A percentile compares a stretch with the other conserved stretches of the same genome.
phyloP scores from a whole-genome alignment of 2,888 invertebrate species.

The Fabriciana adippe region DNA sequence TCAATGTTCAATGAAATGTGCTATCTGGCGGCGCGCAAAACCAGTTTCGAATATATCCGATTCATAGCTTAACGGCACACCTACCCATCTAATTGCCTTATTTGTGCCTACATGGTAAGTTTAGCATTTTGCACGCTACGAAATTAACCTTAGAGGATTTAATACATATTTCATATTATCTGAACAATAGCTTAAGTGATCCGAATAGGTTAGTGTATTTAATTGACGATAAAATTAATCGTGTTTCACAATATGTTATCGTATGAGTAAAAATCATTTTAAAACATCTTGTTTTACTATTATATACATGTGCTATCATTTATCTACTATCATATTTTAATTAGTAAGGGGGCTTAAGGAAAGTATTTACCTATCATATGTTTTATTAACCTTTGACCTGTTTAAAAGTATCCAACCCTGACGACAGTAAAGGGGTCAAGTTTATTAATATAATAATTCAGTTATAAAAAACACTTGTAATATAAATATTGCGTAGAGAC shows the following conservation, averaged over 20 bases:
- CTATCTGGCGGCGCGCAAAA: constrained; percentile 54
- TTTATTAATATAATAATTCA: background rate
- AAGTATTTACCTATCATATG: too few species aligned
- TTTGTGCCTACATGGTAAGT: constrained; percentile 13
- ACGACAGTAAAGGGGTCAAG: too few species aligned
- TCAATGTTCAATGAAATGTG: constrained; percentile 48
- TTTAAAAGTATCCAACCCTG: too few species aligned
- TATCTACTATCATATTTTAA: too few species aligned
- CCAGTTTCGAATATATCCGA: constrained; percentile 63
- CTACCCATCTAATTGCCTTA: constrained; percentile 32
- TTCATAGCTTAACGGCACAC: constrained; percentile 57
- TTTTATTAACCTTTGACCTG: too few species aligned
- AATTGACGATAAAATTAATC: background rate
- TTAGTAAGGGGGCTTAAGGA: too few species aligned
- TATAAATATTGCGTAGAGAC: constrained; percentile 35
- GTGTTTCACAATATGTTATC: too few species aligned
- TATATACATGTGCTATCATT: too few species aligned
- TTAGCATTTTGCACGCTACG: constrained; percentile 3
- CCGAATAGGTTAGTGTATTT: background rate
- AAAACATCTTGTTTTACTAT: too few species aligned
- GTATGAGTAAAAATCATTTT: too few species aligned
- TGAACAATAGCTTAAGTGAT: background rate
- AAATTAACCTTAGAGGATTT: constrained; percentile 10
- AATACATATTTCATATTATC: background rate
- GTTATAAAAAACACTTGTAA: background rate